Conservation (phyloP, 2,888 invertebrate genomes). For the Cantharis flavilabris region DNA sequence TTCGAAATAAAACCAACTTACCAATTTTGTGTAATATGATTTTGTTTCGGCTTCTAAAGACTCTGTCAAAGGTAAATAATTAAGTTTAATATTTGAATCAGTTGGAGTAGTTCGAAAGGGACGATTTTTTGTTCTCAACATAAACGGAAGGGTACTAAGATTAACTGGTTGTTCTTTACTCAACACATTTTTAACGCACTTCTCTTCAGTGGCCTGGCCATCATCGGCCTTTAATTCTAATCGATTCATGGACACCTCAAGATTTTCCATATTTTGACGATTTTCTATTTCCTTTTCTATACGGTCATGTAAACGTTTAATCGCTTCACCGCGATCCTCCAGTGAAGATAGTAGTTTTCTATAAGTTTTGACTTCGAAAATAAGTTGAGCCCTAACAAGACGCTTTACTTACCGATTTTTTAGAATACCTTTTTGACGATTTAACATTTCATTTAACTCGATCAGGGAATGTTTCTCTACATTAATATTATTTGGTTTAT, state of each 20-base stretch:
- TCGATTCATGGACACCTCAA: constrained; percentile 2
- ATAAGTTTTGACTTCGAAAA: neutral
- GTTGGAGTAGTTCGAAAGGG: neutral
- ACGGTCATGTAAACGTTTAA: constrained; percentile 4
- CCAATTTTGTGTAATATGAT: constrained; percentile 10
- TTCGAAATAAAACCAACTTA: neutral
- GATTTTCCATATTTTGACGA: constrained; percentile 1
- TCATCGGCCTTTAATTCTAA: neutral
- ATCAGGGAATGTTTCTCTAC: constrained; percentile 11
- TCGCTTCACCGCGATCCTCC: constrained; percentile 14
- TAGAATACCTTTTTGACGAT: constrained; percentile 11
- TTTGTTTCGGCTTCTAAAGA: constrained; percentile 19
- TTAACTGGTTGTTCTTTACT: constrained; percentile 17
- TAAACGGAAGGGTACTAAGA: constrained; percentile 17
- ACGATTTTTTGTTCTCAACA: neutral
- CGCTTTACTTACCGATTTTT: constrained; percentile 12
- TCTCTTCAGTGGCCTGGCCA: neutral
- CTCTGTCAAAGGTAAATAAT: constrained; percentile 12
- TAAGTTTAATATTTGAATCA: constrained; percentile 13
- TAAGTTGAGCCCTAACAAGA: neutral
- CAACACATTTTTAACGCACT: constrained; percentile 15
- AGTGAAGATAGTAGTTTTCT: constrained; percentile 13
- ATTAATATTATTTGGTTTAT: constrained; percentile 1
- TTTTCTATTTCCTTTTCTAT: constrained; percentile 15
- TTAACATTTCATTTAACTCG: constrained; percentile 14